phyloP scores from a whole-genome alignment of 2,797 vertebrate genomes.

The Pygocentrus nattereri region DNA sequence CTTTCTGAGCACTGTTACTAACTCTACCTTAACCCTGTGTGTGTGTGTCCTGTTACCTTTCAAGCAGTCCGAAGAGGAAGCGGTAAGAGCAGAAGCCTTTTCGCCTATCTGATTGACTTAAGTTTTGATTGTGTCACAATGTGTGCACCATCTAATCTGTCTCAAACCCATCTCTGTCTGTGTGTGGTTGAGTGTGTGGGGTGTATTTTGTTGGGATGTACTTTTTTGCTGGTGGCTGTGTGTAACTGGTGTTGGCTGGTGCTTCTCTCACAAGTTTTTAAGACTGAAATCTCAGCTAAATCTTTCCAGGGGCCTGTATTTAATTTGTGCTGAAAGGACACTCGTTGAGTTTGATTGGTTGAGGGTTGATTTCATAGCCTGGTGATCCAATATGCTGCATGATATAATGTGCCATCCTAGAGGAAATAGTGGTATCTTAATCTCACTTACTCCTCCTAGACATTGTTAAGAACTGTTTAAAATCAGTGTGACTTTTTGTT shows the following conservation, averaged over 20 bases:
- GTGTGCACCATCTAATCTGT: slow-evolving; percentile 18
- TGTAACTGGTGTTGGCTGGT: slow-evolving; percentile 40
- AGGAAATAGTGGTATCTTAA: neutral
- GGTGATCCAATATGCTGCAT: neutral
- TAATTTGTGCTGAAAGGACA: neutral
- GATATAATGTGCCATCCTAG: neutral
- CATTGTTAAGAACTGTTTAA: neutral
- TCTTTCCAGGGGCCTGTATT: neutral
- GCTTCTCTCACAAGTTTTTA: slow-evolving; percentile 30
- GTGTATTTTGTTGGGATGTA: slow-evolving; percentile 20
- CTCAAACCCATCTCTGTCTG: neutral
- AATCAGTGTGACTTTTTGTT: neutral
- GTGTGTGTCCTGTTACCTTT: slow-evolving; percentile 82
- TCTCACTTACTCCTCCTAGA: neutral
- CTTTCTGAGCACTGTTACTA: slow-evolving; percentile 75
- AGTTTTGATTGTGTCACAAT: neutral
- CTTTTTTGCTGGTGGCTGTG: slow-evolving; percentile 25
- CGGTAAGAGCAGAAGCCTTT: slow-evolving; percentile 87
- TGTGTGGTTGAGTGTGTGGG: slow-evolving; percentile 14
- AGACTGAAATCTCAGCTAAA: neutral
- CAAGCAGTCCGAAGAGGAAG: slow-evolving; percentile 95
- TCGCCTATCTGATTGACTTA: slow-evolving; percentile 43
- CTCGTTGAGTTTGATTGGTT: neutral
- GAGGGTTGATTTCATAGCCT: neutral
- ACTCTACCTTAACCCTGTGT: slow-evolving; percentile 78